Evolutionary conservation across 2,797 vertebrate genomes (phyloP).

Genomic region (Acanthornis magna): DNA sequence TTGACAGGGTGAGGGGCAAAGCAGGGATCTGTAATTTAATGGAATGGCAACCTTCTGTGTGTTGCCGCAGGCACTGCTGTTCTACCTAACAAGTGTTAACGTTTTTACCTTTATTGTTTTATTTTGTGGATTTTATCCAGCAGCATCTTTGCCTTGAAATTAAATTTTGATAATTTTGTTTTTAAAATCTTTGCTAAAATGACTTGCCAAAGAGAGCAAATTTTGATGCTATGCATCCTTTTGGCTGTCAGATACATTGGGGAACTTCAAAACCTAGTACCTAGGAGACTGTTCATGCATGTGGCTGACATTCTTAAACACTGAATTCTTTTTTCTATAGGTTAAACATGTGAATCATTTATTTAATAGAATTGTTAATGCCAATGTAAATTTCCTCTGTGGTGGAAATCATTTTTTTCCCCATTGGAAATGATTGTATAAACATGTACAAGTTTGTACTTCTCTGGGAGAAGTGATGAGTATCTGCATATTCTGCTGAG

Average conservation of each 20-base stretch:
- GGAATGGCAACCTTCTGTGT: not conserved
- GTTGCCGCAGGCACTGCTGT: not conserved
- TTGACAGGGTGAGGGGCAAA: not conserved
- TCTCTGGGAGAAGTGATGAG: not conserved
- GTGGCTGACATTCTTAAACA: not conserved
- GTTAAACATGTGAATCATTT: not conserved
- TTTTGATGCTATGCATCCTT: not conserved
- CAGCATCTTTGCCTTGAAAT: not conserved
- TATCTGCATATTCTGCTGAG: constrained; percentile 28
- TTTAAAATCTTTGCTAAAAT: not conserved
- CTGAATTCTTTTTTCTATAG: no score
- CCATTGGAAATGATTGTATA: not conserved
- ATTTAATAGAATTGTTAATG: not conserved
- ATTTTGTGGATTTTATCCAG: not conserved
- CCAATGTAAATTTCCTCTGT: not conserved
- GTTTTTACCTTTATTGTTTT: not conserved
- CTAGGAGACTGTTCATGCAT: not conserved
- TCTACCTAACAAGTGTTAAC: not conserved
- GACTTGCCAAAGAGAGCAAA: not conserved
- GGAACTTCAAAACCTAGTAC: not conserved
- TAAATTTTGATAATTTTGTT: not conserved
- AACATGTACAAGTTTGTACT: not conserved
- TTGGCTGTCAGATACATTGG: not conserved
- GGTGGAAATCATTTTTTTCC: not conserved
- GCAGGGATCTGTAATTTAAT: not conserved